phyloP scores from a whole-genome alignment of 2,797 vertebrate species.

The Myotis findleyi region DNA sequence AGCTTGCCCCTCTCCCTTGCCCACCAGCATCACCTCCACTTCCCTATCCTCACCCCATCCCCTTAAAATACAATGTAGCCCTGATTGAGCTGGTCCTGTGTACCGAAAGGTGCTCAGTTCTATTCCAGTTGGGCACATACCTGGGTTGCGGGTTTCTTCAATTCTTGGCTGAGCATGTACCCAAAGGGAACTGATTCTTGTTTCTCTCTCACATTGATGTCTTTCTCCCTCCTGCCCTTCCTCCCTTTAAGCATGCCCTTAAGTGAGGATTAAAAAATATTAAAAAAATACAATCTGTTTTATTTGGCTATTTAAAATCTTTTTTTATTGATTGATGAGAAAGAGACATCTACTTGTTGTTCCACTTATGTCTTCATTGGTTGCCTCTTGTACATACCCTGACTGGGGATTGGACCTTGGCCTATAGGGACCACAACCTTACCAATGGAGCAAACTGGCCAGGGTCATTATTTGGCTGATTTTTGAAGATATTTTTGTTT shows the following conservation, averaged over 20 bases:
- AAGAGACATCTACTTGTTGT: no score
- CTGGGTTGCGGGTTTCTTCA: background rate
- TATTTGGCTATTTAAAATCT: no score
- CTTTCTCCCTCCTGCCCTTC: background rate
- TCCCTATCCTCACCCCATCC: no score
- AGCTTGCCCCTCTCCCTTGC: background rate
- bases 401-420: no score
- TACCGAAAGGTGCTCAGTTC: background rate
- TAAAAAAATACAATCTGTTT: background rate
- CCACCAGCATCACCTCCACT: no score
- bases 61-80: background rate
- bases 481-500: slow-evolving; percentile 45
- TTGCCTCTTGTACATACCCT: no score
- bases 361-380: no score
- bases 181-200: background rate
- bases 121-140: background rate
- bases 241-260: background rate
- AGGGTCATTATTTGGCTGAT: background rate
- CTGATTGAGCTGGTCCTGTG: background rate
- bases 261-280: background rate
- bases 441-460: no score
- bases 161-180: background rate
- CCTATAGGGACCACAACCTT: no score
- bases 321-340: no score
- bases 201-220: background rate